Evolutionary conservation across 2,113 vertebrate species (phyloP).

Genomic region (Geococcyx californianus): DNA sequence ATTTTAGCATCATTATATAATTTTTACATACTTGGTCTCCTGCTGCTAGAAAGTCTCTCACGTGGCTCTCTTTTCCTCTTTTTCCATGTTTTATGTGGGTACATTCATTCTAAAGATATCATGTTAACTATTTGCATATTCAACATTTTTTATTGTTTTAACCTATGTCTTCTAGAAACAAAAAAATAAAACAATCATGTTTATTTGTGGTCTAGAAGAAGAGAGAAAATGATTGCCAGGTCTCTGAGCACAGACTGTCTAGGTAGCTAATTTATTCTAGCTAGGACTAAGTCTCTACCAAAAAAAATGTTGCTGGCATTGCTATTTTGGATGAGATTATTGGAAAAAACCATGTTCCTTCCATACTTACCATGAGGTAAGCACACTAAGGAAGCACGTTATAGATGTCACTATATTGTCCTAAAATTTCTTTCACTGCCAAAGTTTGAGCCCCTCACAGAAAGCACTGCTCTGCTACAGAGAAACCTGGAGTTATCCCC

Average conservation of each 20-base stretch:
- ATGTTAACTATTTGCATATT: background rate
- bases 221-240: background rate
- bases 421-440: background rate
- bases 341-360: background rate
- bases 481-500: background rate
- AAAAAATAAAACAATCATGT: background rate
- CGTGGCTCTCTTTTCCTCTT: background rate
- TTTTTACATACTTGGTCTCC: background rate
- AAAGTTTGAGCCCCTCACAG: background rate
- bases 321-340: background rate
- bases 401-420: background rate
- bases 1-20: background rate
- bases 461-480: background rate
- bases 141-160: background rate
- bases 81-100: background rate
- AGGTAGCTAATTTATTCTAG: background rate
- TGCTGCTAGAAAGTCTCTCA: background rate
- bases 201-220: background rate
- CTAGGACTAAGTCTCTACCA: background rate
- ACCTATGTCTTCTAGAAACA: background rate
- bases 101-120: background rate
- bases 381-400: background rate
- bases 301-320: background rate
- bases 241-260: background rate
- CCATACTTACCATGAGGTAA: background rate